phyloP scores from a whole-genome alignment of 2,888 invertebrate species.

The Tinea pellionella region DNA sequence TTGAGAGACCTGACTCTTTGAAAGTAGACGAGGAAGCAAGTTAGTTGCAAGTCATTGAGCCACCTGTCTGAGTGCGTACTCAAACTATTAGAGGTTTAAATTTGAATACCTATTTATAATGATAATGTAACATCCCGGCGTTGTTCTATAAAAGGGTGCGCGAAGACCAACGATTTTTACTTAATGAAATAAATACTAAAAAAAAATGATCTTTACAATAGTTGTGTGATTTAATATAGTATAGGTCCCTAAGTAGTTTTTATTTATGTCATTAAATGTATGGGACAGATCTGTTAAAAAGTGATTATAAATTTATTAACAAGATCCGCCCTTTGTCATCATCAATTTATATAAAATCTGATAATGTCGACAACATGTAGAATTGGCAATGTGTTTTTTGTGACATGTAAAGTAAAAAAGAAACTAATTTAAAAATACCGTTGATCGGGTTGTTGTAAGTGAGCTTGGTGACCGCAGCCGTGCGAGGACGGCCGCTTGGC shows the following conservation, averaged over 20 bases:
- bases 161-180: background rate
- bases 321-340: background rate
- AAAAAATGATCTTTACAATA: no score
- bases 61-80: constrained; percentile 7
- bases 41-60: background rate
- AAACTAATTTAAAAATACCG: constrained; percentile 10
- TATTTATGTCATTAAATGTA: no score
- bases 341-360: background rate
- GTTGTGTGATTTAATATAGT: no score
- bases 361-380: background rate
- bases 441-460: background rate
- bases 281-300: no score
- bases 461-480: background rate
- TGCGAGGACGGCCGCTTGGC: background rate
- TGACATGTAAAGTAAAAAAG: background rate
- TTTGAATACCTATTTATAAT: constrained; percentile 2
- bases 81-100: constrained; percentile 5
- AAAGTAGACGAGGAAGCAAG: background rate
- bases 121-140: background rate
- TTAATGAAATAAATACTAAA: no score
- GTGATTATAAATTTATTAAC: background rate
- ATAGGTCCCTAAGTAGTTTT: no score
- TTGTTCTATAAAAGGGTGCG: background rate
- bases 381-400: background rate
- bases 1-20: background rate